Evolutionary conservation across 2,797 vertebrate species (phyloP).

Genomic region (Sphenodon punctatus): DNA sequence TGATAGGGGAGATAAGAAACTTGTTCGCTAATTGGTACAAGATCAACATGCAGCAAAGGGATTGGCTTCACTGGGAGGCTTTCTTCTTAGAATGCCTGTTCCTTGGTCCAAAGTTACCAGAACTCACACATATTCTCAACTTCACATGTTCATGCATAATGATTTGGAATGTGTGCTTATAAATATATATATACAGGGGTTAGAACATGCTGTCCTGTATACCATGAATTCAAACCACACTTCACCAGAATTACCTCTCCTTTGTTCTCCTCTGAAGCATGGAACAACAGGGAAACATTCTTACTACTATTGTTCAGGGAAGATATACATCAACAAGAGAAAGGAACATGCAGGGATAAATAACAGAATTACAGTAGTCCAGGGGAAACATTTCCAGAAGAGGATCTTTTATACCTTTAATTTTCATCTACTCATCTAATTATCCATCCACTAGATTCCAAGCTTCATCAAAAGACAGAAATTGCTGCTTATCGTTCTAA

Average conservation of each 20-base stretch:
- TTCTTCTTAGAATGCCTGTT: too few relatives aligned
- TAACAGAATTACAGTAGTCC: background rate
- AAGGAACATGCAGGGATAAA: background rate
- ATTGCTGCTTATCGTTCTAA: slow-evolving; percentile 13
- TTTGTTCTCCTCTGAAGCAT: background rate
- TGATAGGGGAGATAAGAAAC: background rate
- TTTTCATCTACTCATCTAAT: slow-evolving; percentile 18
- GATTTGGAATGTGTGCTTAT: background rate
- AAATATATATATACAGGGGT: background rate
- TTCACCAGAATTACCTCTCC: background rate
- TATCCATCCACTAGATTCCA: slow-evolving; percentile 6
- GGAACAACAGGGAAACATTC: background rate
- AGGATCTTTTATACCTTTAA: slow-evolving; percentile 21
- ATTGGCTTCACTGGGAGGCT: background rate
- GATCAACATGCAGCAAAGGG: background rate
- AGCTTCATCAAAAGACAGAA: slow-evolving; percentile 3
- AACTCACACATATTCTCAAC: background rate
- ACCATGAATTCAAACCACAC: background rate
- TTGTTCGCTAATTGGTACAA: background rate
- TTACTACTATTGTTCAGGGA: background rate
- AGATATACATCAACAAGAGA: background rate
- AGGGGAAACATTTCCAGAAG: background rate
- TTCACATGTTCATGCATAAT: too few relatives aligned
- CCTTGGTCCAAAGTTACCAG: background rate
- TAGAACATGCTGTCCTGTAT: background rate